phyloP scores from a whole-genome alignment of 2,888 invertebrate genomes.

The Aporophyla nigra region DNA sequence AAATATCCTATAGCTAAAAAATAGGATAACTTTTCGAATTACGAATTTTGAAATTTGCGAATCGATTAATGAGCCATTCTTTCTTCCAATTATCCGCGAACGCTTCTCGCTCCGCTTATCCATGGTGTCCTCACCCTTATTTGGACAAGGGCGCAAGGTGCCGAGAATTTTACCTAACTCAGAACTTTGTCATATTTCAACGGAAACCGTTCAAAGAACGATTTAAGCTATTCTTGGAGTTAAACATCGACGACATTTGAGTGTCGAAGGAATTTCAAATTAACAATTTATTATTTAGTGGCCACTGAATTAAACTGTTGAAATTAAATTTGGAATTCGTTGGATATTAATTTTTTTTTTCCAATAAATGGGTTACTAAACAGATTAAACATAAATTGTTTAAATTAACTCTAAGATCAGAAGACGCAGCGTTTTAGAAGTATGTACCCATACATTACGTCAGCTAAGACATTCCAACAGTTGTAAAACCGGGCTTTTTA shows the following conservation, averaged over 20 bases:
- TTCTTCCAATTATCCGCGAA: no score
- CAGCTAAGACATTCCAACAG: neutral
- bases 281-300: slow-evolving; percentile 18
- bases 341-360: neutral
- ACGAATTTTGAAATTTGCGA: no score
- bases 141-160: slow-evolving; percentile 65
- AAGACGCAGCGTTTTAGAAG: neutral
- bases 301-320: neutral
- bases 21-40: no score
- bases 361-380: neutral
- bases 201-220: slow-evolving; percentile 59
- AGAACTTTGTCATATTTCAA: slow-evolving; percentile 67
- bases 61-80: no score
- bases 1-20: no score
- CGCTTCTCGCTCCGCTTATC: neutral
- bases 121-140: slow-evolving; percentile 25
- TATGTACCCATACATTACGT: neutral
- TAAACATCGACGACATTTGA: slow-evolving; percentile 48
- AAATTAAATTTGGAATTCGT: neutral
- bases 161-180: slow-evolving; percentile 60
- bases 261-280: slow-evolving; percentile 35
- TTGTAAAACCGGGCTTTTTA: neutral
- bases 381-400: neutral
- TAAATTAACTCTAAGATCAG: neutral
- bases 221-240: slow-evolving; percentile 63